These are phyloP conservation scores for Tyrannus savana DNA, from an alignment of 2,113 vertebrate genomes.

Conservation along the genomic window DNA sequence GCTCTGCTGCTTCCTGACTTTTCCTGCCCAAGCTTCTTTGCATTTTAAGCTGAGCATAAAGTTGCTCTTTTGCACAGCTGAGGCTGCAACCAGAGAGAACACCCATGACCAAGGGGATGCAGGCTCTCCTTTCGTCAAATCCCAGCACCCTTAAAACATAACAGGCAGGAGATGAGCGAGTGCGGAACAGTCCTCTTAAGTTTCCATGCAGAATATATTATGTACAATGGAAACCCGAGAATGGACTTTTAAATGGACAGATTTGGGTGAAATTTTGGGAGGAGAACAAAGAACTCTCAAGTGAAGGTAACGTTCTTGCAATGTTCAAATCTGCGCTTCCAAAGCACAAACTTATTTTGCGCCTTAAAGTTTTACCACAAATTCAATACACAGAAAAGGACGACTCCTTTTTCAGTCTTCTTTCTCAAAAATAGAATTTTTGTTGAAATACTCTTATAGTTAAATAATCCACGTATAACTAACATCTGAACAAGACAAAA, in stretches of 20 bases:
- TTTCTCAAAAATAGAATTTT: neutral
- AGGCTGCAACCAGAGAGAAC: neutral
- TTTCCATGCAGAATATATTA: neutral
- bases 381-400: neutral
- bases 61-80: neutral
- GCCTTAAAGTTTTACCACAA: neutral
- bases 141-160: neutral
- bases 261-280: neutral
- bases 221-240: neutral
- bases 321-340: neutral
- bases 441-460: neutral
- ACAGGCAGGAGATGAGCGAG: neutral
- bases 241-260: neutral
- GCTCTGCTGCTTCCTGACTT: neutral
- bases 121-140: neutral
- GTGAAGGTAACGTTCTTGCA: neutral
- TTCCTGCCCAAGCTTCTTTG: neutral
- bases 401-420: neutral
- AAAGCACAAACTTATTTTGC: neutral
- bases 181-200: neutral
- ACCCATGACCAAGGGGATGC: fast-evolving
- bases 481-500: neutral
- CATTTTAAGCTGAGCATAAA: neutral
- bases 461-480: neutral
- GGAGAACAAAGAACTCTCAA: neutral